phyloP scores from a whole-genome alignment of 2,888 invertebrate species.

The Trichogramma evanescens region DNA sequence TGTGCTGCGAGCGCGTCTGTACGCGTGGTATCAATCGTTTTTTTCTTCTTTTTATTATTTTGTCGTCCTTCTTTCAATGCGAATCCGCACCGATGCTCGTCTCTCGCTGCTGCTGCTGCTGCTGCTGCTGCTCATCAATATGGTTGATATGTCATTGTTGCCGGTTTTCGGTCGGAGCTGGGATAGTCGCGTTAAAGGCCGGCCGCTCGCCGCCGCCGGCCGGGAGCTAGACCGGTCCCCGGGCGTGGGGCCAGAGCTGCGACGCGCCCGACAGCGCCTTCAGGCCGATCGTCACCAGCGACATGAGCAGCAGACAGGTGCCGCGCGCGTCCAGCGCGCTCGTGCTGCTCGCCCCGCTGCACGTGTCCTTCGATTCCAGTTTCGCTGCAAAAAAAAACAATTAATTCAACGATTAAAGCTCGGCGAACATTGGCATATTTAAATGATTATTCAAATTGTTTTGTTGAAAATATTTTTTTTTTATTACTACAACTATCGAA shows the following conservation, averaged over 20 bases:
- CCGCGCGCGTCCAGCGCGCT: slow-evolving; percentile 22
- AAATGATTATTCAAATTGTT: too few relatives aligned
- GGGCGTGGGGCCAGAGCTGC: slow-evolving; percentile 15
- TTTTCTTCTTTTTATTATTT: too few relatives aligned
- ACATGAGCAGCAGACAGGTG: slow-evolving; percentile 29
- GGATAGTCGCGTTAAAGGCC: too few relatives aligned
- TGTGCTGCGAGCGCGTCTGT: neutral
- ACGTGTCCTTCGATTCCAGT: slow-evolving; percentile 40
- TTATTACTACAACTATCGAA: too few relatives aligned
- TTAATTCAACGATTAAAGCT: too few relatives aligned
- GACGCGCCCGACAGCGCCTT: slow-evolving; percentile 12
- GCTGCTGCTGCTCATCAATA: neutral
- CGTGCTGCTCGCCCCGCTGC: slow-evolving; percentile 34
- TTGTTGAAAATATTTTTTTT: too few relatives aligned
- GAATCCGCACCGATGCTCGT: neutral
- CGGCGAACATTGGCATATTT: too few relatives aligned
- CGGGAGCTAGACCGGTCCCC: slow-evolving; percentile 36
- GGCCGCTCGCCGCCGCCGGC: neutral
- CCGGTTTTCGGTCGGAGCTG: neutral
- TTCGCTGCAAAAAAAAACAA: slow-evolving; percentile 35
- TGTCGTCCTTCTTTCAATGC: too few relatives aligned
- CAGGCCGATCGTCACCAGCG: slow-evolving; percentile 17
- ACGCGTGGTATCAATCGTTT: too few relatives aligned
- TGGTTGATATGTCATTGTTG: slow-evolving; percentile 9
- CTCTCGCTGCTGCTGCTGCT: neutral